These are phyloP conservation scores for Myodes glareolus DNA, from an alignment of 2,113 vertebrate genomes.

Conservation along the genomic window DNA sequence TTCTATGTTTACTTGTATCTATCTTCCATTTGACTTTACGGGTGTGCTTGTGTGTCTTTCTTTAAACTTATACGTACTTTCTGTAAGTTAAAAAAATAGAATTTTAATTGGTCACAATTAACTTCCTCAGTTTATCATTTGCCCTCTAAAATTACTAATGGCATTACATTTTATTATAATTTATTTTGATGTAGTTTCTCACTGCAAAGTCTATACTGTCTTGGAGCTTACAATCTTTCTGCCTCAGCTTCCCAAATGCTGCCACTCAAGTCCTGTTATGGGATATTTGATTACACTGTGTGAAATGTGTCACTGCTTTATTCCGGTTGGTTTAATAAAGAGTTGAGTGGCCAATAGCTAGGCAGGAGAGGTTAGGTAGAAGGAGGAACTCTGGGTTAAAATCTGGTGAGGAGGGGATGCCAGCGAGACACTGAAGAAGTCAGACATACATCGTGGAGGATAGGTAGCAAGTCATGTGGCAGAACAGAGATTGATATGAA, in stretches of 20 bases:
- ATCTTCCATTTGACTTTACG: not conserved
- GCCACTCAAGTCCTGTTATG: not conserved
- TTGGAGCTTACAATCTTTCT: not conserved
- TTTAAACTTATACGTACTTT: not conserved
- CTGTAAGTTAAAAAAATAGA: not conserved
- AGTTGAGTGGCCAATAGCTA: too few relatives aligned
- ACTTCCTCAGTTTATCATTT: not conserved
- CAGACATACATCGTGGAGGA: too few relatives aligned
- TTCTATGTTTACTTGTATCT: not conserved
- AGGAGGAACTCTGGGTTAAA: too few relatives aligned
- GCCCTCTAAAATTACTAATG: not conserved
- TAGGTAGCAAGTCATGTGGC: too few relatives aligned
- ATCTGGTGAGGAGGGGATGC: too few relatives aligned
- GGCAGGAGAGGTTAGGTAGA: too few relatives aligned
- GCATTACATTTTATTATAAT: not conserved
- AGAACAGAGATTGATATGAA: too few relatives aligned
- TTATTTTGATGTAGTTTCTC: not conserved
- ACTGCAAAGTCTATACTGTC: not conserved
- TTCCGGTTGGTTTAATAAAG: not conserved
- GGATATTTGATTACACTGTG: not conserved
- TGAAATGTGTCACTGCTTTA: not conserved
- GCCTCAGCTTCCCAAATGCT: not conserved
- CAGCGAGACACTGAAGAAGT: too few relatives aligned
- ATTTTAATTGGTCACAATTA: not conserved
- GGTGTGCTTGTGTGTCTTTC: not conserved